Evolutionary conservation across 2,797 vertebrate species (phyloP).

Genomic region (Erethizon dorsatum): DNA sequence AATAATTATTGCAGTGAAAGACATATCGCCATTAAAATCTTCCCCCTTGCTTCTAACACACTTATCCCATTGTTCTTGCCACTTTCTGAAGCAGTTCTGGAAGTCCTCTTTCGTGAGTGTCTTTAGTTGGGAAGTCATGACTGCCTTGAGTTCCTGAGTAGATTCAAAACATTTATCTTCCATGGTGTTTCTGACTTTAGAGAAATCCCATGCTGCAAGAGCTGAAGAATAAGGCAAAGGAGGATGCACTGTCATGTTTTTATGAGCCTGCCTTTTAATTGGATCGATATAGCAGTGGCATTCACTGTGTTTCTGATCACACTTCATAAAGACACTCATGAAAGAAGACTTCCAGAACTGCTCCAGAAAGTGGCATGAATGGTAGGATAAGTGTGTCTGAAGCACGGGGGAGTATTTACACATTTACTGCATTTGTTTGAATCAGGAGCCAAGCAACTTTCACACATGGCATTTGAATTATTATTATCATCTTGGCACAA

Average conservation of each 20-base stretch:
- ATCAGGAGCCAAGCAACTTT: background rate
- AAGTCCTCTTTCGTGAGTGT: background rate
- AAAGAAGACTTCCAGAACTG: background rate
- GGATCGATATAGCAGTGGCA: background rate
- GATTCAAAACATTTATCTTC: background rate
- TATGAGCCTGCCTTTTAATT: background rate
- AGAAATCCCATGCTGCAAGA: background rate
- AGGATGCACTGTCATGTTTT: background rate
- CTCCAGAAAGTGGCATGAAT: background rate
- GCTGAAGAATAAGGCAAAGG: background rate
- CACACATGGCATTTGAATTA: background rate
- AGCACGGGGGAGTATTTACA: background rate
- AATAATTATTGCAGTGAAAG: background rate
- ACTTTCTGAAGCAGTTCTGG: background rate
- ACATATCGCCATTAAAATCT: no score
- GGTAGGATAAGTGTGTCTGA: background rate
- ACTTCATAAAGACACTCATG: background rate
- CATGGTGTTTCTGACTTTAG: background rate
- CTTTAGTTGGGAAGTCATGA: background rate
- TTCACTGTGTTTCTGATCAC: background rate
- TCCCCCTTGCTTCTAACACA: background rate
- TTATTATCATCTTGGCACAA: background rate
- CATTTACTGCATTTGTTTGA: background rate
- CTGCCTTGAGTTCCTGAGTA: background rate
- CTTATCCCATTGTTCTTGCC: background rate